These are phyloP conservation scores for Dynastes grantii DNA, from an alignment of 2,888 invertebrate genomes.

Conservation along the genomic window DNA sequence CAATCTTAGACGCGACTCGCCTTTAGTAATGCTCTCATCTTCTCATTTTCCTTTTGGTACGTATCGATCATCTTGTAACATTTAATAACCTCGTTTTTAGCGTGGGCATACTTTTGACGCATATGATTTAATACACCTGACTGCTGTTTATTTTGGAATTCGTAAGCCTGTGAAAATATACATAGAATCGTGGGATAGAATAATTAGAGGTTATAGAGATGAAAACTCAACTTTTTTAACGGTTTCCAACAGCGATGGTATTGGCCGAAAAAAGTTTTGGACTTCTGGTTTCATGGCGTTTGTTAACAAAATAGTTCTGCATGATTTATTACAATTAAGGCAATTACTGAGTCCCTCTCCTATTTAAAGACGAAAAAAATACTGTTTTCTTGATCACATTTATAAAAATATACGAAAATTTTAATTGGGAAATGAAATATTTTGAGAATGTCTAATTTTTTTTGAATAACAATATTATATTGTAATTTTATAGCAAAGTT, in stretches of 20 bases:
- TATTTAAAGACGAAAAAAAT: slow-evolving; percentile 10
- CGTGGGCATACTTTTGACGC: slow-evolving; percentile 61
- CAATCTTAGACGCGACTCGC: slow-evolving; percentile 48
- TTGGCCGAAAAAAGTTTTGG: slow-evolving; percentile 63
- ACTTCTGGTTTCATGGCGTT: slow-evolving; percentile 62
- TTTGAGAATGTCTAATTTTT: not conserved
- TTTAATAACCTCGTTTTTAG: slow-evolving; percentile 63
- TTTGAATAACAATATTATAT: too few species aligned
- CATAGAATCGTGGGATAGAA: slow-evolving; percentile 16
- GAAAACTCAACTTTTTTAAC: slow-evolving; percentile 59
- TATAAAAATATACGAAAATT: slow-evolving; percentile 14
- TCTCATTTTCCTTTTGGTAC: slow-evolving; percentile 61
- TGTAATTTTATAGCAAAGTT: not conserved
- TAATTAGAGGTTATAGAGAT: not conserved
- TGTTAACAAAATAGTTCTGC: slow-evolving; percentile 58
- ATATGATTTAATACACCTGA: slow-evolving; percentile 58
- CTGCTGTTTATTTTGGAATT: slow-evolving; percentile 63
- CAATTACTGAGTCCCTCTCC: slow-evolving; percentile 60
- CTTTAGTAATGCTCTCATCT: slow-evolving; percentile 57
- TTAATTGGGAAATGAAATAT: too few species aligned
- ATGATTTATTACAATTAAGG: slow-evolving; percentile 61
- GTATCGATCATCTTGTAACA: slow-evolving; percentile 59
- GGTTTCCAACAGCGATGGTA: slow-evolving; percentile 60
- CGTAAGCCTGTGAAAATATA: slow-evolving; percentile 53
- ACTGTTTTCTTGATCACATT: not conserved